Base-by-base conservation (phyloP, 2,888 invertebrate species). In the Mayetiola destructor region DNA sequence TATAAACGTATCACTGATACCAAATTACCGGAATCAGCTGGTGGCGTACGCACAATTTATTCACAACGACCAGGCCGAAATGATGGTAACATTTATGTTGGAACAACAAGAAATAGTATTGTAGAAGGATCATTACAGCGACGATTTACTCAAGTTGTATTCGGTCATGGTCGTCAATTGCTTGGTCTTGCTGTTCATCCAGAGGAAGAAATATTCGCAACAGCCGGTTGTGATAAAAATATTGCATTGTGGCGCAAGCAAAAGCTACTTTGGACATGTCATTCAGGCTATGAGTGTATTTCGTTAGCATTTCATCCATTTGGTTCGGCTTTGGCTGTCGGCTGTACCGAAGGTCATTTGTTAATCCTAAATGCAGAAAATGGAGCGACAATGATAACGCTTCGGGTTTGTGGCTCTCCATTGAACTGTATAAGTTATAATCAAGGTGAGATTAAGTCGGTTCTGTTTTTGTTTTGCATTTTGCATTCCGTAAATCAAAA, bases 161-260 rank as follows among this genome's bases (percentile, higher is more conserved):
- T 93, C 69, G 93, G 93, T 0, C 92, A 93, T 69, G 85, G 88
- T 56, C 82, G 89, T 58, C 88, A 88, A 68, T 75, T 93, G 3
- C 86, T 88, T 83, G 92, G 91, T 0, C 70, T 93, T 58, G 88
- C 90, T 3, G 86, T 89, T 2, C 91, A 93, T 71, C 91, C 92
- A 0, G 88, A 89, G 63, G 89, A 89, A 66, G 91, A 92, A 71
- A 79, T 90, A 62, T 92, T 91, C 67, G 89, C 92, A 1, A 90
- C 93, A 1, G 92, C 92, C 1, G 93, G 93, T 0, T 87, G 88
- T 65, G 93, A 93, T 69, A 88, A 89, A 68, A 85, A 87, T 64
- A 87, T 94, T 61, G 88, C 88, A 3, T 74, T 92, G 42, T 94
- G 94, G 94, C 81, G 88, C 60, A 84, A 88, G 59, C 90, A 89